Evolutionary conservation across 2,888 invertebrate species (phyloP).

Genomic region (Scaptomyza parva): DNA sequence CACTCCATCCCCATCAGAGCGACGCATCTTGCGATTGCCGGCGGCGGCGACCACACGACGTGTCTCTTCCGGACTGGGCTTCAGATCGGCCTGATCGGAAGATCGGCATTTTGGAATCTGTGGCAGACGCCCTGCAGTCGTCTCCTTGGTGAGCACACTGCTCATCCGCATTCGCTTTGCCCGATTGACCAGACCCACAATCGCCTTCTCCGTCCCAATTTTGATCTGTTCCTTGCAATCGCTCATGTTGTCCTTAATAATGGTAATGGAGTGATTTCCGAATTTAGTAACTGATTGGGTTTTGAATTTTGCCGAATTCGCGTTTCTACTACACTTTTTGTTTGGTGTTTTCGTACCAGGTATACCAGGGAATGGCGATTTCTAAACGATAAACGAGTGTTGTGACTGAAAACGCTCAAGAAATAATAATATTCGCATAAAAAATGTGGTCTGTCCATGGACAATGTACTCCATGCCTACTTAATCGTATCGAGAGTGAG

Average conservation of each 20-base stretch:
- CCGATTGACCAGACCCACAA: constrained; percentile 40
- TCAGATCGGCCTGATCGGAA: neutral
- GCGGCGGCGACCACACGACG: neutral
- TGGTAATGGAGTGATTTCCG: neutral
- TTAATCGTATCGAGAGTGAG: too few relatives aligned
- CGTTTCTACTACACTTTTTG: neutral
- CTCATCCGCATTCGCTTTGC: constrained; percentile 48
- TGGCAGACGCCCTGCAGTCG: rapidly evolving
- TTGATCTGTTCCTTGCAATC: constrained; percentile 21
- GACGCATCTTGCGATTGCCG: constrained; percentile 28
- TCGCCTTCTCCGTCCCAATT: constrained; percentile 29
- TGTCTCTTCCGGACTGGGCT: neutral
- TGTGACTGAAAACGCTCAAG: constrained; percentile 6
- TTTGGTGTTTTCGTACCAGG: constrained; percentile 4
- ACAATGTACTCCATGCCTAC: constrained; percentile 15
- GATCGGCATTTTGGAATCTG: neutral
- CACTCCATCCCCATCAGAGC: constrained; percentile 24
- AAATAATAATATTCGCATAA: neutral
- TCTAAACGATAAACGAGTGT: constrained; percentile 25
- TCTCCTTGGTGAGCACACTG: constrained; percentile 20
- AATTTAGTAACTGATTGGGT: neutral
- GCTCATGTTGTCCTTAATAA: constrained; percentile 18
- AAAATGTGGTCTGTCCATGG: neutral
- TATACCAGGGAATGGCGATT: constrained; percentile 35
- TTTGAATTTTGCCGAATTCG: constrained; percentile 1